Base-by-base conservation (phyloP, 2,888 invertebrate genomes). In the Amphipyra tragopoginis region DNA sequence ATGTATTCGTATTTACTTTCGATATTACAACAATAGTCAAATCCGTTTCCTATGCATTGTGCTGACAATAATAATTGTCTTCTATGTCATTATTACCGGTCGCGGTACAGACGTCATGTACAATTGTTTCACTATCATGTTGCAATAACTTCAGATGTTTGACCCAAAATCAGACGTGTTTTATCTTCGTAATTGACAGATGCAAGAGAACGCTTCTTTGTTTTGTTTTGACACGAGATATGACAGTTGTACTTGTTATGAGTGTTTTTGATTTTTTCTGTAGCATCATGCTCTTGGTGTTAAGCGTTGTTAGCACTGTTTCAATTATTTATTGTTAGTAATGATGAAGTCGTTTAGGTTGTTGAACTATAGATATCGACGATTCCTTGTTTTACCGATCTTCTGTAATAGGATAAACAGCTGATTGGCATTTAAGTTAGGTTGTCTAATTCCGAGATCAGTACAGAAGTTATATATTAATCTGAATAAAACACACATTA, bases 121-220 rank as follows among this genome's bases (percentile, higher is more conserved):
- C 64, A 86, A 86, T 85, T 77, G 83, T 50, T 34, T n/a, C 13
- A 21, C 40, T 73, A 48, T 79, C 68, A 80, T 90, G 86, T 87
- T 79, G 87, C 84, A 90, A 90, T 82, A 72, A 78, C 72, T 81
- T 81, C 79, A 78, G 79, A 80, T 83, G 80, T 79, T 81, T 69
- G 77, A 76, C 78, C 80, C 75, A 74, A 84, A 83, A 81, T 75
- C 72, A 76, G 81, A 85, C 81, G 83, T 82, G 82, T 82, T 83
- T 81, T 86, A 86, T 84, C 82, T 79, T 65, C 65, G 60, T 84
- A 83, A 84, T 82, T 85, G 86, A 87, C 85, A 83, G 82, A 67
- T 62, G 72, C 67, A 65, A 63, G 75, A 70, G 71, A 67, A 78
- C 72, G 77, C 71, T 65, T 69, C 73, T 62, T 80, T 78, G 77